Evolutionary conservation across 2,888 invertebrate genomes (phyloP), one percentile per base, ranked within the genome.

Genomic region (Kryphioiulus occultus): DNA sequence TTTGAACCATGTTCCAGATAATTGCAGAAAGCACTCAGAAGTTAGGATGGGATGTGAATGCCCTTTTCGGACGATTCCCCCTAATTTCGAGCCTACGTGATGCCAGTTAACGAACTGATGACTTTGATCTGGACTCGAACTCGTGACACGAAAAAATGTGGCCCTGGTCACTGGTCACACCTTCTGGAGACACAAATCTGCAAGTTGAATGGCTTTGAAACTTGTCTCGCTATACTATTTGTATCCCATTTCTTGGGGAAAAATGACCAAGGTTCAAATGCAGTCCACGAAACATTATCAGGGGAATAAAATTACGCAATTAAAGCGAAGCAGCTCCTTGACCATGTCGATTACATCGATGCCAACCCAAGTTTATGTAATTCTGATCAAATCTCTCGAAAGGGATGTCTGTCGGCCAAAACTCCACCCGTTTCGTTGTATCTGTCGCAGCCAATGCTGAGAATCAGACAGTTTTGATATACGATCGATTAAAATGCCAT

Each of bases 81-180:
- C 68, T 68, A 22, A 26, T 68, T 68, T 68, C 26, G 68, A 68
- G 19, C 68, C 68, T 68, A 68, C 68, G 68, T 68, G 68, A 68
- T 68, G 68, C 68, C 68, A 68, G 68, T 68, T 68, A 68, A 68
- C 19, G 68, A 68, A 68, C 68, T 19, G 68, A 68, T 68, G 68
- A 68, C 68, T 68, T 68, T 68, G 68, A 26, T 68, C 26, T 26
- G 68, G 68, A 26, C 26, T 68, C 68, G 26, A 68, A 68, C 68
- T 26, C 10, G 22, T 68, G 68, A 26, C 59, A 68, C 68, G 2
- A 68, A 68, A 68, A n/a, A n/a, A 68, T 68, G 22, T 68, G 26
- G 68, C 26, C 68, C 68, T 26, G 68, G 68, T 68, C 68, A 68
- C 68, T 26, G 68, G 68, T 68, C 68, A 68, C 68, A 68, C 68